Evolutionary conservation across 1,140 invertebrate species (phyloP).

Genomic region (Anastrepha ludens): DNA sequence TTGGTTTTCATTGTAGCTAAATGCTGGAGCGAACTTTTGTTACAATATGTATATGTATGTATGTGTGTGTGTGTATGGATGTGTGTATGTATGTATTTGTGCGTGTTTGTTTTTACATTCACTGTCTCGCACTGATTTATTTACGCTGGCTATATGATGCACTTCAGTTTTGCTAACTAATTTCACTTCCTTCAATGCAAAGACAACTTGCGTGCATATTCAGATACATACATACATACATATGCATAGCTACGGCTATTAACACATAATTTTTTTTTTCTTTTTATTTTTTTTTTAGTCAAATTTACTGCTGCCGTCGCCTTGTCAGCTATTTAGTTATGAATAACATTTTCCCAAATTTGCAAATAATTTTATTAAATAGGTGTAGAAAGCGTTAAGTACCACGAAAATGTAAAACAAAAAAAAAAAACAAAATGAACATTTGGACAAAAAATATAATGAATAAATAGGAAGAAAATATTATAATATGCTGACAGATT

Average conservation of each 20-base stretch:
- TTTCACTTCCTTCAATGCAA: slow-evolving; percentile 23
- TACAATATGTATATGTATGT: no score
- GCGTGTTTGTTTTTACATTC: no score
- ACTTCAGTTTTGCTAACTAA: background rate
- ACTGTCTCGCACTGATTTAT: no score
- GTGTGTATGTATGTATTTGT: background rate
- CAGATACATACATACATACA: background rate
- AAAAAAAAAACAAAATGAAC: no score
- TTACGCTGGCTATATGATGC: background rate
- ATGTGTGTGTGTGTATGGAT: background rate
- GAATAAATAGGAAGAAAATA: no score
- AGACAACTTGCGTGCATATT: background rate
- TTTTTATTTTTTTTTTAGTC: background rate
- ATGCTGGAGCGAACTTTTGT: background rate
- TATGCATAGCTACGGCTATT: background rate
- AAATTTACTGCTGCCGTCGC: no score
- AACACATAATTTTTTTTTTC: background rate
- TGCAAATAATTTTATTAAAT: background rate
- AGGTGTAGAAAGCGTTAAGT: background rate
- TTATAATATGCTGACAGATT: no score
- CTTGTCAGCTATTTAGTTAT: background rate
- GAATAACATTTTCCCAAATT: background rate
- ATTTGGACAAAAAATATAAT: no score
- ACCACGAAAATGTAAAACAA: no score
- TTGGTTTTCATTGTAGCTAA: background rate